A percentile compares a stretch with the other conserved stretches of the same genome.
Evolutionary conservation across 2,797 vertebrate genomes (phyloP).

Genomic region (Thunnus albacares): DNA sequence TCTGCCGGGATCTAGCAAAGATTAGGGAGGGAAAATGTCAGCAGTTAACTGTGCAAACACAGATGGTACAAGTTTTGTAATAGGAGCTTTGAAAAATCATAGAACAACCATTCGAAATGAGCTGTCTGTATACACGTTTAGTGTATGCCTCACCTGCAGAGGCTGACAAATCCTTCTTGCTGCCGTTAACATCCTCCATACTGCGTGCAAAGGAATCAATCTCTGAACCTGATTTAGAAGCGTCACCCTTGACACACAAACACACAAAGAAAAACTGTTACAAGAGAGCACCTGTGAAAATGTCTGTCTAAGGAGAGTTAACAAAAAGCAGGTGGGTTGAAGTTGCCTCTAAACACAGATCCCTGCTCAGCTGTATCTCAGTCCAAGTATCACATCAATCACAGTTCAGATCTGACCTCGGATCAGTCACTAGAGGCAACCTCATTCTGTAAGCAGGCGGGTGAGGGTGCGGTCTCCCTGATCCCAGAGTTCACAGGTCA

Average conservation of each 20-base stretch:
- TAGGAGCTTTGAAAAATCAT: conserved; percentile 23
- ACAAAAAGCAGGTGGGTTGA: conserved; percentile 35
- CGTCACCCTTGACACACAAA: conserved; percentile 90
- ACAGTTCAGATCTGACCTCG: conserved; percentile 25
- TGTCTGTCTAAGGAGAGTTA: background rate
- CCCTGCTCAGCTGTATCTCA: conserved; percentile 20
- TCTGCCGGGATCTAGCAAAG: conserved; percentile 27
- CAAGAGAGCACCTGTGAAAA: conserved; percentile 7
- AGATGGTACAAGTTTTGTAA: conserved; percentile 36
- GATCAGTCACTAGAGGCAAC: conserved; percentile 67
- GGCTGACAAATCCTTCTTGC: conserved; percentile 90
- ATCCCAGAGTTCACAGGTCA: conserved; percentile 49
- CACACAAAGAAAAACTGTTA: conserved; percentile 36
- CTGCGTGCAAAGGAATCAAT: conserved; percentile 89
- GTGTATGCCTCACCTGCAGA: conserved; percentile 88
- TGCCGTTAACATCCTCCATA: conserved; percentile 90
- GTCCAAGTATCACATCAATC: background rate
- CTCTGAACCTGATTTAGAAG: conserved; percentile 93
- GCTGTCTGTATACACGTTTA: background rate
- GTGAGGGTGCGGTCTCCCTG: conserved; percentile 52
- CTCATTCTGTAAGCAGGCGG: conserved; percentile 37
- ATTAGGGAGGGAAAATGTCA: conserved; percentile 12
- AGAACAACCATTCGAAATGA: background rate
- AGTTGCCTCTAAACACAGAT: conserved; percentile 66
- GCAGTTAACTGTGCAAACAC: conserved; percentile 42